phyloP scores from a whole-genome alignment of 35 echinoderm and acorn worm genomes.

The Heliocidaris tuberculata region DNA sequence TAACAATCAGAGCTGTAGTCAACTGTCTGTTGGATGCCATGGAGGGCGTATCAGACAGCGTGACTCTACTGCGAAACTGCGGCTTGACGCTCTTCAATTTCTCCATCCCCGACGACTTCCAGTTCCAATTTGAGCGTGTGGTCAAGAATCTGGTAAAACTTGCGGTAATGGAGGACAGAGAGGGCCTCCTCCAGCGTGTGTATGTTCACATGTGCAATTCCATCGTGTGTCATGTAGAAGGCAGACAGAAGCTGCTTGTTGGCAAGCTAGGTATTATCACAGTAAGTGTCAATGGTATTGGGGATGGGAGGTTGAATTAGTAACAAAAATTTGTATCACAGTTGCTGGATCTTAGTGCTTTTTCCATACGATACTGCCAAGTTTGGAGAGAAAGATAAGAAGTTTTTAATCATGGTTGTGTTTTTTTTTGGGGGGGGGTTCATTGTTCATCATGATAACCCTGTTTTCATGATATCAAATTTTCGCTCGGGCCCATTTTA shows the following conservation, averaged over 20 bases:
- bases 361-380: too few species aligned
- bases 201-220: slow-evolving; percentile 98
- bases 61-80: slow-evolving; percentile 87
- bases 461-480: too few species aligned
- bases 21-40: slow-evolving; percentile 79
- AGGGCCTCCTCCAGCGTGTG: slow-evolving; percentile 77
- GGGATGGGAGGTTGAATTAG: too few species aligned
- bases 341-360: too few species aligned
- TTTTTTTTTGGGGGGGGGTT: too few species aligned
- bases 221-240: slow-evolving; percentile 96
- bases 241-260: slow-evolving; percentile 79
- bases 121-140: slow-evolving; percentile 82
- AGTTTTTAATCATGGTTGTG: too few species aligned
- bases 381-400: too few species aligned
- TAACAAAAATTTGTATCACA: too few species aligned
- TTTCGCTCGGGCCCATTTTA: too few species aligned
- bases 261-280: slow-evolving; percentile 79
- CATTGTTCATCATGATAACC: too few species aligned
- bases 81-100: slow-evolving; percentile 92
- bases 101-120: slow-evolving; percentile 78
- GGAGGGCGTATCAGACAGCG: slow-evolving; percentile 62
- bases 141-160: slow-evolving; percentile 76
- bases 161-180: slow-evolving; percentile 61
- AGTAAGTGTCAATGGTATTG: slow-evolving; percentile 65
- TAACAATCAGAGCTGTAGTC: slow-evolving; percentile 63